These are phyloP conservation scores for Battus philenor DNA, from an alignment of 1,140 invertebrate species.

Conservation along the genomic window DNA sequence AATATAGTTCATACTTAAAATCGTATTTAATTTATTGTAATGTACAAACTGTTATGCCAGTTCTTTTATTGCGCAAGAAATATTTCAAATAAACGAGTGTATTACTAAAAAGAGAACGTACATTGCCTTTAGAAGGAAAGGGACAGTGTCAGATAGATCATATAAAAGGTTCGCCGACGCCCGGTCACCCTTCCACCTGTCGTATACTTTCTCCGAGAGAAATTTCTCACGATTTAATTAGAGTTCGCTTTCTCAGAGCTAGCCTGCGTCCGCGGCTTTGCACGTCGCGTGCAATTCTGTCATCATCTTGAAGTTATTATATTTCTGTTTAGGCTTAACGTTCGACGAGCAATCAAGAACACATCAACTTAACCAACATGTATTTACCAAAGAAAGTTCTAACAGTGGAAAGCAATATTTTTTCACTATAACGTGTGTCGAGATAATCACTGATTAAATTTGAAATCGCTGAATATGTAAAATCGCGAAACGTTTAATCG, in stretches of 20 bases:
- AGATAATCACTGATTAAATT: too few species aligned
- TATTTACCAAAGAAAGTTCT: too few species aligned
- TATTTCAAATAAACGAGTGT: too few species aligned
- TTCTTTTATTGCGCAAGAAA: too few species aligned
- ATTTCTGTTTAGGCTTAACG: background rate
- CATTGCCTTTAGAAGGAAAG: background rate
- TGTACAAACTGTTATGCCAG: too few species aligned
- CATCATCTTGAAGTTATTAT: background rate
- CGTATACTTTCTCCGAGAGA: constrained; percentile 12
- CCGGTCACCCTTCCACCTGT: constrained; percentile 9
- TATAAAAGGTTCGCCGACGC: background rate
- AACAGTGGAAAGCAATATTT: too few species aligned
- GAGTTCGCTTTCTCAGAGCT: constrained; percentile 13
- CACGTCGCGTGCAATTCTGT: background rate
- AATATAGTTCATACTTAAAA: too few species aligned
- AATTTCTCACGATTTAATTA: constrained; percentile 17
- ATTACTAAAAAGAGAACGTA: too few species aligned
- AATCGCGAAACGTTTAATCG: background rate
- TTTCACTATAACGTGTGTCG: too few species aligned
- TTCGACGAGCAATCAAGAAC: constrained; percentile 3
- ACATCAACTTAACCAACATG: too few species aligned
- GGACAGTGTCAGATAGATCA: constrained; percentile 5
- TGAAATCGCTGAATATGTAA: too few species aligned
- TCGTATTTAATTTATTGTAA: too few species aligned
- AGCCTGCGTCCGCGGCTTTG: background rate